phyloP scores from a whole-genome alignment of 1,140 invertebrate genomes.

The Neodiprion pinetum region DNA sequence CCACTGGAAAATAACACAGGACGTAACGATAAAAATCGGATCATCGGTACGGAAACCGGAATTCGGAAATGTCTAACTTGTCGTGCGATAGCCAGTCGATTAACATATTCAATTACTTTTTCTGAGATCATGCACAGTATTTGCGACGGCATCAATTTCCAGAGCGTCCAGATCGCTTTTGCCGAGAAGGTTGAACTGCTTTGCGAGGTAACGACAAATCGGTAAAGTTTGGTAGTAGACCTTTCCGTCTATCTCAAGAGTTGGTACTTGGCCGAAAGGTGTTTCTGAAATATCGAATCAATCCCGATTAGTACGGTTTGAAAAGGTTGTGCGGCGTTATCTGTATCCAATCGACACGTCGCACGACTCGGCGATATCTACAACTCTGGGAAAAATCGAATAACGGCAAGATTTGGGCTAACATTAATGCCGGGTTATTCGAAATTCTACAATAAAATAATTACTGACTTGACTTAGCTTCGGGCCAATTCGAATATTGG shows the following conservation, averaged over 20 bases:
- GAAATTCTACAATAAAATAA: no score
- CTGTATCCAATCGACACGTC: no score
- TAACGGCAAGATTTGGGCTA: no score
- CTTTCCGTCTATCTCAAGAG: constrained; percentile 66
- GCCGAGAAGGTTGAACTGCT: constrained; percentile 61
- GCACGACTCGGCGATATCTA: no score
- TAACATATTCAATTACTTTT: constrained; percentile 35
- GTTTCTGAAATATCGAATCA: constrained; percentile 42
- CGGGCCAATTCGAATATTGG: constrained; percentile 52
- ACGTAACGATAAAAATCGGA: no score
- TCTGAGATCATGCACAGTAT: constrained; percentile 48
- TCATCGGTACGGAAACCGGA: not conserved
- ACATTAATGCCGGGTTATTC: no score
- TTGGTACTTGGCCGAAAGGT: constrained; percentile 65
- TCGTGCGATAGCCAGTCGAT: no score
- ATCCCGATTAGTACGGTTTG: no score
- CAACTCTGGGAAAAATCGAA: no score
- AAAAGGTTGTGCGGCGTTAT: no score
- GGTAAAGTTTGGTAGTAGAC: constrained; percentile 60
- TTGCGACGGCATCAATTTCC: constrained; percentile 52
- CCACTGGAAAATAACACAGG: constrained; percentile 22
- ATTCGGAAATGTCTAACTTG: no score
- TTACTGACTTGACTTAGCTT: constrained; percentile 61
- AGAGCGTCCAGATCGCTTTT: constrained; percentile 55
- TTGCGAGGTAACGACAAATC: constrained; percentile 65